These are phyloP conservation scores for Camponotus floridanus DNA, from an alignment of 1,140 invertebrate species.

Conservation along the genomic window DNA sequence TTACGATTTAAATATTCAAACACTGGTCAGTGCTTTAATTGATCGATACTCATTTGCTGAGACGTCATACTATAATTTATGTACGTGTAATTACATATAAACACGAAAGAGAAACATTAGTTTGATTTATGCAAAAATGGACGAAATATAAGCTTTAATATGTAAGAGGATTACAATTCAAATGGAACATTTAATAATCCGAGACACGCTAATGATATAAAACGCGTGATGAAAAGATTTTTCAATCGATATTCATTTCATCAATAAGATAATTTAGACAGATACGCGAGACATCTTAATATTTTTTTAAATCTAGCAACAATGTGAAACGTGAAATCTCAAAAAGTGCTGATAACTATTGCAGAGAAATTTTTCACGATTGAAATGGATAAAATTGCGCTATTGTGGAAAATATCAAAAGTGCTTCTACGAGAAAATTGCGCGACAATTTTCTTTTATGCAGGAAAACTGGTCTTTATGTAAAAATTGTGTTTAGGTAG, in stretches of 20 bases:
- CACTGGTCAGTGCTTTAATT: slow-evolving; percentile 61
- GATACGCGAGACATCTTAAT: not conserved
- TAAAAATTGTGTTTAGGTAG: too few relatives aligned
- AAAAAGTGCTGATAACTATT: too few relatives aligned
- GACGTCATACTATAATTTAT: slow-evolving; percentile 20
- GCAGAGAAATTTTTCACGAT: too few relatives aligned
- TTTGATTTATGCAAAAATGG: not conserved
- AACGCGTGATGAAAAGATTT: not conserved
- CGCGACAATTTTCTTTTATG: too few relatives aligned
- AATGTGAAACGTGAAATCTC: too few relatives aligned
- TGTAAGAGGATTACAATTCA: slow-evolving; percentile 37
- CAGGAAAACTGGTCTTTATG: too few relatives aligned
- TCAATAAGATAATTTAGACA: not conserved
- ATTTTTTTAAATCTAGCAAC: too few relatives aligned
- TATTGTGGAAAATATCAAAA: too few relatives aligned
- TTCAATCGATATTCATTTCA: not conserved
- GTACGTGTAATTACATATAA: not conserved
- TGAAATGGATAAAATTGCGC: too few relatives aligned
- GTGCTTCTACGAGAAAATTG: too few relatives aligned
- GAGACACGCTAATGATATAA: not conserved
- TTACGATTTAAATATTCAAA: slow-evolving; percentile 65
- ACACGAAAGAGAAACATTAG: not conserved
- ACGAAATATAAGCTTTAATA: slow-evolving; percentile 1
- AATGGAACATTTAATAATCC: slow-evolving; percentile 11
- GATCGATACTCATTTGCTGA: slow-evolving; percentile 54